Conservation (phyloP, 2,113 vertebrate species). For the Neogobius melanostomus region DNA sequence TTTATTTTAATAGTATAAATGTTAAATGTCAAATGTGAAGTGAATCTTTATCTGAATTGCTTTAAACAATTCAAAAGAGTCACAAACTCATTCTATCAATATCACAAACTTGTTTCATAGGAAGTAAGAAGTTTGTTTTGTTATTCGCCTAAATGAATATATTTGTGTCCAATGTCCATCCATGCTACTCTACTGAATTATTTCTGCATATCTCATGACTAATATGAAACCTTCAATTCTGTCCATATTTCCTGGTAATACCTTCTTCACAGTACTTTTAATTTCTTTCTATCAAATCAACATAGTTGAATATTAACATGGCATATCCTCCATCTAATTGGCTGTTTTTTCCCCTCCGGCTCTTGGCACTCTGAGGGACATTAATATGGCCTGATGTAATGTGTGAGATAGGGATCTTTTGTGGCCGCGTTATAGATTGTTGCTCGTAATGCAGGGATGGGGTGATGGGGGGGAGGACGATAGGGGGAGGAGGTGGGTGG, state of each 20-base stretch:
- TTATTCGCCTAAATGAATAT: too few relatives aligned
- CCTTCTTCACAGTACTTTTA: neutral
- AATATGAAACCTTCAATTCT: neutral
- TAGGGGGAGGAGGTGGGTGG: constrained; percentile 65
- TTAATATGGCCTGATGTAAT: constrained; percentile 96
- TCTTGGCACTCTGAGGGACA: constrained; percentile 81
- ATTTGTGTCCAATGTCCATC: too few relatives aligned
- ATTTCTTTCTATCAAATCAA: neutral
- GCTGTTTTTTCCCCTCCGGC: constrained; percentile 48
- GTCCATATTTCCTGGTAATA: neutral
- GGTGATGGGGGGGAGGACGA: constrained; percentile 29
- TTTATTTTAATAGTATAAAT: too few relatives aligned
- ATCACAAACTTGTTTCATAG: too few relatives aligned
- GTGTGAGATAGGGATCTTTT: constrained; percentile 96
- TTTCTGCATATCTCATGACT: too few relatives aligned
- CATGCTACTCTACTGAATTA: too few relatives aligned
- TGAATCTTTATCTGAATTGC: too few relatives aligned
- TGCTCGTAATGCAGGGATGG: constrained; percentile 84
- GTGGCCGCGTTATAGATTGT: constrained; percentile 95
- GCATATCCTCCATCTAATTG: constrained; percentile 63
- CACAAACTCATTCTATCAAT: too few relatives aligned
- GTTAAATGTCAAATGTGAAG: too few relatives aligned
- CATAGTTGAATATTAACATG: constrained; percentile 43
- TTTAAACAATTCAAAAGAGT: too few relatives aligned
- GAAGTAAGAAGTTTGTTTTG: too few relatives aligned